These are phyloP conservation scores for Toxonevra muliebris DNA, from an alignment of 2,888 invertebrate species.

Conservation along the genomic window DNA sequence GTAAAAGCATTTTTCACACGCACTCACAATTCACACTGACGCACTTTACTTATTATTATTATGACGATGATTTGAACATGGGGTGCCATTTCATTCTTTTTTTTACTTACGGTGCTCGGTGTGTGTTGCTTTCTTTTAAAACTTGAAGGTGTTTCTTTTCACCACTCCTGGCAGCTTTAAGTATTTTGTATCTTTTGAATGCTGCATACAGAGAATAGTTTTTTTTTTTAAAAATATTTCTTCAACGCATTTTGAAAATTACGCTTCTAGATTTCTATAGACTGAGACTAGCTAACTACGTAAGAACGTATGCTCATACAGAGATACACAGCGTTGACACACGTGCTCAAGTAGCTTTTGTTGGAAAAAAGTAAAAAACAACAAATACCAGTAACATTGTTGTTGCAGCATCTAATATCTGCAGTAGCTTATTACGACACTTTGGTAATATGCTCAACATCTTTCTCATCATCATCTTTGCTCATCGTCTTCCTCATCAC, in stretches of 20 bases:
- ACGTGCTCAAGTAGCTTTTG: not conserved
- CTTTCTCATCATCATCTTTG: too few species aligned
- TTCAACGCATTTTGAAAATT: too few species aligned
- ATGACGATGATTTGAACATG: not conserved
- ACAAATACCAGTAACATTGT: not conserved
- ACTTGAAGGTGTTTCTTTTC: not conserved
- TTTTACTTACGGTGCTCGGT: not conserved
- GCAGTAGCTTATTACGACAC: too few species aligned
- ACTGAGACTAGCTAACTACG: too few species aligned
- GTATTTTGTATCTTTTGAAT: too few species aligned
- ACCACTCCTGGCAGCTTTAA: too few species aligned
- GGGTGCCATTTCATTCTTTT: slow-evolving; percentile 19
- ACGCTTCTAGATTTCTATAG: too few species aligned
- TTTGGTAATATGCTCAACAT: too few species aligned
- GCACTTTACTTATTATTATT: not conserved
- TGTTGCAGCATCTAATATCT: too few species aligned
- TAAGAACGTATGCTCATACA: too few species aligned
- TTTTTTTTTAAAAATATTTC: too few species aligned
- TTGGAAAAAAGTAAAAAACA: not conserved
- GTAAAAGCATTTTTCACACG: not conserved
- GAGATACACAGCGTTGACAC: not conserved
- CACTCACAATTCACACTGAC: not conserved
- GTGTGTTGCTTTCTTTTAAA: not conserved
- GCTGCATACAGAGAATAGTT: not conserved
- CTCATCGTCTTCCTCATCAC: too few species aligned